A percentile compares a stretch with the other conserved stretches of the same genome.
phyloP scores from a whole-genome alignment of 2,888 invertebrate species.

The Alcis repandata region DNA sequence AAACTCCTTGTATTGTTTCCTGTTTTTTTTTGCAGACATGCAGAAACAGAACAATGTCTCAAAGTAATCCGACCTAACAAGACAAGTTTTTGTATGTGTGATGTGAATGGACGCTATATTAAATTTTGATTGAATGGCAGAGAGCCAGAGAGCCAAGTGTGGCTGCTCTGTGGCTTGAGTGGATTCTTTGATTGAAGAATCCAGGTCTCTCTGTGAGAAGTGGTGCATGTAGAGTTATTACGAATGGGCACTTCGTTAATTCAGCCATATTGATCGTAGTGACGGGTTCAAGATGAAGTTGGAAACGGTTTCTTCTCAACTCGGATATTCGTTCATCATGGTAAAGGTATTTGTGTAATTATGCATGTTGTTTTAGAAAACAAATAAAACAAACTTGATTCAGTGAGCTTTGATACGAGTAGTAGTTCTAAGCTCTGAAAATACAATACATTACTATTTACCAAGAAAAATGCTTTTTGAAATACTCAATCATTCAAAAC shows the following conservation, averaged over 20 bases:
- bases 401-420: no score
- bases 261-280: background rate
- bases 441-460: no score
- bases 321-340: background rate
- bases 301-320: background rate
- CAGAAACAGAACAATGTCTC: no score
- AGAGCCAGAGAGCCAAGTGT: background rate
- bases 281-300: background rate
- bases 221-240: constrained; percentile 13
- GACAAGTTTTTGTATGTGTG: background rate
- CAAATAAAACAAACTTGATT: no score
- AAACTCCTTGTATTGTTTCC: no score
- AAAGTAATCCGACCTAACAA: background rate
- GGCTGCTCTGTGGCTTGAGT: constrained; percentile 6
- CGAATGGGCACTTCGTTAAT: constrained; percentile 13
- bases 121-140: constrained; percentile 6
- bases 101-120: background rate
- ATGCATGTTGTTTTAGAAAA: no score
- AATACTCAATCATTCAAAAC: no score
- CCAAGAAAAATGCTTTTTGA: no score
- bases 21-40: no score
- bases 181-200: constrained; percentile 33
- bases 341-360: no score
- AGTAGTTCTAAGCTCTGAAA: no score
- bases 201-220: constrained; percentile 1